Percentiles rank a stretch among this genome's conserved stretches.
Evolutionary conservation across 2,888 invertebrate species (phyloP).

Genomic region (Lasioglossum oenotherae): DNA sequence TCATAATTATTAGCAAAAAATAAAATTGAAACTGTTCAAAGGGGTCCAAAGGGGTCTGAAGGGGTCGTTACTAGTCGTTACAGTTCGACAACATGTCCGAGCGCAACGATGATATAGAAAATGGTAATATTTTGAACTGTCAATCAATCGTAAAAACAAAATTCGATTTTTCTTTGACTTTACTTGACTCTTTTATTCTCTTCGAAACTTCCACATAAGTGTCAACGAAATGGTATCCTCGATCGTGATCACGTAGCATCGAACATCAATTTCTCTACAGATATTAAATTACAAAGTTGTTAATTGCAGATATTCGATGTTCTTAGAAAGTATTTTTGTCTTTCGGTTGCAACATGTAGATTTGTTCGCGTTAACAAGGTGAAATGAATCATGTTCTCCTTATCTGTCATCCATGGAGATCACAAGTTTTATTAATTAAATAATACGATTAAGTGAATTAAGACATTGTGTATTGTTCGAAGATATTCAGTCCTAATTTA

Average conservation of each 20-base stretch:
- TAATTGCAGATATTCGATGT: neutral
- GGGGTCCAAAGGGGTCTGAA: neutral
- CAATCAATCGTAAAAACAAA: slow-evolving; percentile 18
- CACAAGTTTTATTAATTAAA: slow-evolving; percentile 42
- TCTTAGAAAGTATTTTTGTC: neutral
- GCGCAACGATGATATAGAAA: slow-evolving; percentile 54
- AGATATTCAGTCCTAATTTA: neutral
- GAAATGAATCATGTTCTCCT: slow-evolving; percentile 15
- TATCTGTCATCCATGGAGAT: slow-evolving; percentile 24
- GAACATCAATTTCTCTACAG: neutral
- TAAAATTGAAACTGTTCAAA: neutral
- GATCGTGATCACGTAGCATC: neutral
- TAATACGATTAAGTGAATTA: slow-evolving; percentile 46
- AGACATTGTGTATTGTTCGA: neutral
- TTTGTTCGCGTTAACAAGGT: neutral
- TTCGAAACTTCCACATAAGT: neutral
- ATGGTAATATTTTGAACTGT: slow-evolving; percentile 57
- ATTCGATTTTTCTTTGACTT: slow-evolving; percentile 4
- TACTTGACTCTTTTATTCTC: neutral
- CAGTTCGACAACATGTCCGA: slow-evolving; percentile 53
- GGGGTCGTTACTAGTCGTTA: neutral
- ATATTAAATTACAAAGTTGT: neutral
- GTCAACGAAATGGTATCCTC: neutral
- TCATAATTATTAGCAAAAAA: neutral
- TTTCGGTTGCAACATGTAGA: neutral